Evolutionary conservation across 2,888 invertebrate species (phyloP).

Genomic region (Bellardia bayeri): DNA sequence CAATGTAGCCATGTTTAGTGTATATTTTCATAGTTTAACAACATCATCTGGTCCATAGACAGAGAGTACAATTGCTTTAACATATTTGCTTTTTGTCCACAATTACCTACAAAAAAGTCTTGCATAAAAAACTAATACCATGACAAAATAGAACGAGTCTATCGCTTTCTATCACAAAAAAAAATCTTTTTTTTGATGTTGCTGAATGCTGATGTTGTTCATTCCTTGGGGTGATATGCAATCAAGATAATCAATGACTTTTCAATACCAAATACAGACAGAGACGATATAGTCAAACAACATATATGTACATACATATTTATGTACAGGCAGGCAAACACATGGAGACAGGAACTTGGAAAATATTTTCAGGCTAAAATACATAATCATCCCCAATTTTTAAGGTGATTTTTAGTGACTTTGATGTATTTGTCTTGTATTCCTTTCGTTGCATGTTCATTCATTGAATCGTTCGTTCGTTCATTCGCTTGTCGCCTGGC

Average conservation of each 20-base stretch:
- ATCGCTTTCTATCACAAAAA: constrained; percentile 23
- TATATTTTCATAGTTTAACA: constrained; percentile 7
- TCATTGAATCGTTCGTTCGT: constrained; percentile 2
- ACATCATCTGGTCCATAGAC: constrained; percentile 55
- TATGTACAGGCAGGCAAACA: not conserved
- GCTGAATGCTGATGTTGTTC: constrained; percentile 59
- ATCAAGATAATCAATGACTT: constrained; percentile 73
- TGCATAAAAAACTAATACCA: constrained; percentile 15
- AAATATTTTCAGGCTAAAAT: constrained; percentile 7
- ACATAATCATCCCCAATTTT: constrained; percentile 56
- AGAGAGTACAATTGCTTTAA: constrained; percentile 49
- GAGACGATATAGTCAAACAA: constrained; percentile 52
- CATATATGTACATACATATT: constrained; percentile 1
- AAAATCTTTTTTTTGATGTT: constrained; percentile 42
- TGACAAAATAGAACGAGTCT: constrained; percentile 21
- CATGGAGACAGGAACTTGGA: not conserved
- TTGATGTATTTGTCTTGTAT: constrained; percentile 54
- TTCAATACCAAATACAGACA: constrained; percentile 63
- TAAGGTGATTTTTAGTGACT: constrained; percentile 60
- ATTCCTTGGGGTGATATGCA: constrained; percentile 65
- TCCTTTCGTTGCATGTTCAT: constrained; percentile 10
- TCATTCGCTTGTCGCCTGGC: not conserved
- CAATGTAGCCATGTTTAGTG: constrained; percentile 14
- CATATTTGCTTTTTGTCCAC: constrained; percentile 47
- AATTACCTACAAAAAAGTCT: constrained; percentile 45